A percentile compares a stretch with the other conserved stretches of the same genome.
These are phyloP conservation scores for Paracentrotus lividus DNA, from an alignment of 53 echinoderm and acorn worm genomes.

Conservation along the genomic window DNA sequence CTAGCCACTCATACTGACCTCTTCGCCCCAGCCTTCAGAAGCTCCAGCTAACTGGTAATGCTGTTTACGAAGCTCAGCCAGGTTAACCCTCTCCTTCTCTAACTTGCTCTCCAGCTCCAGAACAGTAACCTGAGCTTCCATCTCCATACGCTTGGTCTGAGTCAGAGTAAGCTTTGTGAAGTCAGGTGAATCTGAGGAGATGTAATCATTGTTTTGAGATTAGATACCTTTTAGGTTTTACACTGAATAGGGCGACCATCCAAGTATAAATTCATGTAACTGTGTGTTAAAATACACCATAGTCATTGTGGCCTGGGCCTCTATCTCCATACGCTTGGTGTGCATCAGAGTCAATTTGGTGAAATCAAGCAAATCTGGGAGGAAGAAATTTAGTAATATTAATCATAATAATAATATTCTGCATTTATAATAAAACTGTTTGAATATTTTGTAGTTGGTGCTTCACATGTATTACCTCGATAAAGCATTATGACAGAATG, in stretches of 20 bases:
- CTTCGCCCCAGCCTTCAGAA: slow-evolving; percentile 93
- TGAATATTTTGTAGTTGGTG: too few relatives aligned
- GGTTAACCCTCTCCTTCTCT: slow-evolving; percentile 87
- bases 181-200: slow-evolving; percentile 68
- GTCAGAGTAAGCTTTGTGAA: slow-evolving; percentile 92
- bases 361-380: slow-evolving; percentile 76
- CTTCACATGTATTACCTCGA: too few relatives aligned
- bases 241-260: too few relatives aligned
- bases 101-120: slow-evolving; percentile 90
- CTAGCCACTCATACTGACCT: not conserved
- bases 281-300: too few relatives aligned
- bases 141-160: slow-evolving; percentile 94
- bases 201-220: too few relatives aligned
- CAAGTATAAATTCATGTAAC: too few relatives aligned
- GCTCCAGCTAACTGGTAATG: slow-evolving; percentile 95
- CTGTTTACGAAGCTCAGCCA: slow-evolving; percentile 87
- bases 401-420: too few relatives aligned
- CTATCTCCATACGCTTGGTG: slow-evolving; percentile 96
- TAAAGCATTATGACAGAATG: too few relatives aligned
- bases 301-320: slow-evolving; percentile 84
- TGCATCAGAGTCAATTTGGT: slow-evolving; percentile 90
- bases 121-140: slow-evolving; percentile 91
- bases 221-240: too few relatives aligned
- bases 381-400: too few relatives aligned
- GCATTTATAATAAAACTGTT: too few relatives aligned